Base-by-base conservation (phyloP, 2,113 vertebrate genomes). In the Sinocyclocheilus anophthalmus region DNA sequence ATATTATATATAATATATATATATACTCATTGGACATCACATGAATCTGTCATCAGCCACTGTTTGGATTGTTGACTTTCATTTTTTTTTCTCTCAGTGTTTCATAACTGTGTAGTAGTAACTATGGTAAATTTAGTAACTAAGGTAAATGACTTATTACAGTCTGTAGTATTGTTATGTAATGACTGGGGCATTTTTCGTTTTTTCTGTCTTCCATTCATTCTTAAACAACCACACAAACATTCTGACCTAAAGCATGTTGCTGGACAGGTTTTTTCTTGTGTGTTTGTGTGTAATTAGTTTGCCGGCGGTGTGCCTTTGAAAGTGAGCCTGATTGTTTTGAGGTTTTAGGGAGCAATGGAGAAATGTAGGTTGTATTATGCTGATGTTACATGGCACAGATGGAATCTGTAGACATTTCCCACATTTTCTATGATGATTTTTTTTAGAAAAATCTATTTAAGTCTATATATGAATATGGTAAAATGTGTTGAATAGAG, bases 121-220 rank as follows among this genome's bases (percentile, higher is more conserved):
- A 42, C 42, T 42, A 37, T 37, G 42, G 42, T 9, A 59, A 81
- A 77, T 39, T 59, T 63, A 11, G 45, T 69, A 70, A 11, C 72
- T 61, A 72, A 57, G 81, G 83, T 30, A 59, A 85, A 83, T 26
- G n/a, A 26, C 26, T 73, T 88, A 57, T 69, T 80, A 83, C 63
- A 63, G 30, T 86, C 45, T 70, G 55, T 20, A 24, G 53, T 86
- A 39, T 76, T 72, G 45, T 85, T 88, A 55, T 18, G 63, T 70
- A 57, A 65, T 81, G 67, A 80, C 48, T 83, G 67, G 8, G 67
- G 53, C 79, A 75, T 39, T 7, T 53, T 42, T 18, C 4, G 39
- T 70, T 48, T 48, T 48, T 42, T 42, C 22, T 76, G 14, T 55
- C 30, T 65, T 57, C 39, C 24, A 4, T 76, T 53, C 45, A 48